Evolutionary conservation across 2,113 vertebrate species (phyloP), one percentile per base, ranked within the genome.

Genomic region (Ranitomeya imitator): DNA sequence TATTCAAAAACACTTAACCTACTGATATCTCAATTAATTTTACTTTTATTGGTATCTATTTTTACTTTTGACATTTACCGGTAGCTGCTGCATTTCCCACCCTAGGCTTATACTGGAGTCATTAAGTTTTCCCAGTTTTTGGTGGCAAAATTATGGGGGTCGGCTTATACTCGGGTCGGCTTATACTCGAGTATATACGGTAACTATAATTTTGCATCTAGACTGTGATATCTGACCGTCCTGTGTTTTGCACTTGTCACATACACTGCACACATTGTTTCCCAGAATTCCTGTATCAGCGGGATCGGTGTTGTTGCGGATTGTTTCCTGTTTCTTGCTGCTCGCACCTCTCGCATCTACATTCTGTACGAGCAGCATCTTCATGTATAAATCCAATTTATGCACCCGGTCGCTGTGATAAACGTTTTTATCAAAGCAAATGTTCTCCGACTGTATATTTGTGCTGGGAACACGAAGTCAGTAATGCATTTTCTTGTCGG

Each of bases 371-470:
- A 19, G 77, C 14, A 57, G 14, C 52, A n/a, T 16, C 86, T 80
- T 79, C 18, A 71, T 80, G 55, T 87, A 87, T 87, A 87, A 87
- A 87, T 87, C 86, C 78, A 71, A 87, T 87, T 80, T 87, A 80
- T 80, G 52, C 77, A 45, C 86, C 12, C n/a, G 51, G 86, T 78
- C 14, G 60, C 86, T 13, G 76, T 80, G 86, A 87, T 87, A 87
- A 87, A 87, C 86, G 63, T 80, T 87, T 87, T 87, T 80, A 87
- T 80, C 86, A 87, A 80, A 81, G 78, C 63, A 87, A 87, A 87
- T 87, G 77, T 87, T 59, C 86, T 87, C 77, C 23, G 65, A 59
- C 77, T 81, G 76, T 87, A 79, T 86, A 80, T 87, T 80, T 87
- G 77, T 80, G n/a, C 78, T 71, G 86, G 61, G 51, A 69, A 69